Evolutionary conservation across 2,888 invertebrate species (phyloP).

Genomic region (Hipparchia sbordonii): DNA sequence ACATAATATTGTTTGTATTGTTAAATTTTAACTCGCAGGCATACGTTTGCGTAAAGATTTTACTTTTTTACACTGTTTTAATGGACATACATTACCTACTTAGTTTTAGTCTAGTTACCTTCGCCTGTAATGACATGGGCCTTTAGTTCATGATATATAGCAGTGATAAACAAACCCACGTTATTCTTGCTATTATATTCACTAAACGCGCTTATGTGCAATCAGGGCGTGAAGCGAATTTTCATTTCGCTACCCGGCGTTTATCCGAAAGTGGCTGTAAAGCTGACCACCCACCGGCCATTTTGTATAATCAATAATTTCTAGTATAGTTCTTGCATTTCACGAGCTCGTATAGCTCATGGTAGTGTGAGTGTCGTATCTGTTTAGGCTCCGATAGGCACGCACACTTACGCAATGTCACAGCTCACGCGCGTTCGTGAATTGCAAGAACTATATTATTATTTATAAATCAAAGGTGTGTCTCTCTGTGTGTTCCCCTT

Average conservation of each 20-base stretch:
- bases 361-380: background rate
- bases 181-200: conserved; percentile 21
- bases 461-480: too few species aligned
- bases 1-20: conserved; percentile 15
- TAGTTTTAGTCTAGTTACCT: background rate
- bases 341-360: too few species aligned
- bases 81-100: background rate
- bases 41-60: conserved; percentile 6
- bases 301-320: background rate
- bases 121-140: too few species aligned
- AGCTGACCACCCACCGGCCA: conserved; percentile 3
- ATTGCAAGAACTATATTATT: too few species aligned
- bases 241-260: conserved; percentile 38
- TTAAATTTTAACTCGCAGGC: conserved; percentile 14
- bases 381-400: too few species aligned
- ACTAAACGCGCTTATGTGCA: conserved; percentile 55
- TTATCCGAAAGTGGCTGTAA: conserved; percentile 30
- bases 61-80: conserved; percentile 6
- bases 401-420: too few species aligned
- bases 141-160: conserved; percentile 11
- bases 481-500: too few species aligned
- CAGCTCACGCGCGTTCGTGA: too few species aligned
- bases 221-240: conserved; percentile 45
- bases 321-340: background rate
- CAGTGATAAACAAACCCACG: conserved; percentile 13